phyloP scores from a whole-genome alignment of 1,140 invertebrate genomes.

The Notospermus geniculatus region DNA sequence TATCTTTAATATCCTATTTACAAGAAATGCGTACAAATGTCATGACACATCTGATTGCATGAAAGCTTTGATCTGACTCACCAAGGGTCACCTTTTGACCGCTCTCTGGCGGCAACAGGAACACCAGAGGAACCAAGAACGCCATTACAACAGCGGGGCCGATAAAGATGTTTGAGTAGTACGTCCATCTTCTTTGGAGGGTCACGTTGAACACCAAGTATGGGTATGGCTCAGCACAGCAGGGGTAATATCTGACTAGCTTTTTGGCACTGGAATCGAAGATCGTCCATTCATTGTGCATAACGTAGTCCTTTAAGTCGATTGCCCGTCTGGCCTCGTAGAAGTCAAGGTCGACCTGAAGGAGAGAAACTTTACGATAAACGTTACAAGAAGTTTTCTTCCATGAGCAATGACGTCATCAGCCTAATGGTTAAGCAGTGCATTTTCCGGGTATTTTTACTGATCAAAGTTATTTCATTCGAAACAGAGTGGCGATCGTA shows the following conservation, averaged over 20 bases:
- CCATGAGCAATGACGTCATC: background rate
- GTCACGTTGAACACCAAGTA: slow-evolving; percentile 43
- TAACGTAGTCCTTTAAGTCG: slow-evolving; percentile 28
- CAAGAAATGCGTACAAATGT: no score
- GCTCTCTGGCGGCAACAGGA: slow-evolving; percentile 96
- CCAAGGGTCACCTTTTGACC: slow-evolving; percentile 97
- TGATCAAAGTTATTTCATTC: no score
- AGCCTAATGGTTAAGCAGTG: no score
- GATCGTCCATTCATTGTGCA: slow-evolving; percentile 96
- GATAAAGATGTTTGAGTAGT: slow-evolving; percentile 54
- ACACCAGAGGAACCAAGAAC: slow-evolving; percentile 93
- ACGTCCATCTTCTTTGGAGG: slow-evolving; percentile 48
- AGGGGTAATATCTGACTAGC: slow-evolving; percentile 33
- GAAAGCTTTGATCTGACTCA: slow-evolving; percentile 63
- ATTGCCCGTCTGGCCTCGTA: slow-evolving; percentile 9
- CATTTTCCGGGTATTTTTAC: no score
- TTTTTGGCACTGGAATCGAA: slow-evolving; percentile 55
- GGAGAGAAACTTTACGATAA: background rate
- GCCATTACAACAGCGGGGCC: slow-evolving; percentile 61
- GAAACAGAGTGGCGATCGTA: no score
- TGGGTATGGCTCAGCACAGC: slow-evolving; percentile 46
- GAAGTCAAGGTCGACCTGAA: background rate
- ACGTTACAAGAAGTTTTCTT: no score
- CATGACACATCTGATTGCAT: no score
- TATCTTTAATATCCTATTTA: no score